A percentile compares a stretch with the other conserved stretches of the same genome.
phyloP scores from a whole-genome alignment of 1,140 invertebrate genomes.

The Diabrotica undecimpunctata region DNA sequence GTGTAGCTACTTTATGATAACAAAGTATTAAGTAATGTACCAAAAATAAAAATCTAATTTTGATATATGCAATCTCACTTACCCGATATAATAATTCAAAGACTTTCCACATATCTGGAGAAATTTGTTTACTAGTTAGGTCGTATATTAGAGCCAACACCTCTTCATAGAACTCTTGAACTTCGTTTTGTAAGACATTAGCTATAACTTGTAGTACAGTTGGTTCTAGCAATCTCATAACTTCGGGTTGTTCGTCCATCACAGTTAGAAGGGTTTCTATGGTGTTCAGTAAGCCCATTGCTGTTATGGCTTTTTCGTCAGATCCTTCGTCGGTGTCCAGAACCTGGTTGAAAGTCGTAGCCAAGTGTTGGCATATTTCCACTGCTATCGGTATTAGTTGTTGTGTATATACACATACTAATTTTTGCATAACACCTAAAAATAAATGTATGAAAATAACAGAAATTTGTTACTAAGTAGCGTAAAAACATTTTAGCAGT shows the following conservation, averaged over 20 bases:
- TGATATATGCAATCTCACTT: too few relatives aligned
- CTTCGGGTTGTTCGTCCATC: slow-evolving; percentile 88
- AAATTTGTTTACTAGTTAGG: slow-evolving; percentile 83
- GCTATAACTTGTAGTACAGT: slow-evolving; percentile 89
- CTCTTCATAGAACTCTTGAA: slow-evolving; percentile 93
- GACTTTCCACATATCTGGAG: slow-evolving; percentile 94
- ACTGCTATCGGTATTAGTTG: slow-evolving; percentile 91
- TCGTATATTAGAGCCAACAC: slow-evolving; percentile 90
- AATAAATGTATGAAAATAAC: too few relatives aligned
- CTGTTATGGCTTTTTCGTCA: slow-evolving; percentile 95
- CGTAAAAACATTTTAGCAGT: too few relatives aligned
- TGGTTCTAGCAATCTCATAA: slow-evolving; percentile 87
- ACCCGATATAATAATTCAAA: slow-evolving; percentile 83
- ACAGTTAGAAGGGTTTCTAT: slow-evolving; percentile 93
- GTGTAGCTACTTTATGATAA: too few relatives aligned
- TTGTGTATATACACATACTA: slow-evolving; percentile 88
- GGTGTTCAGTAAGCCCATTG: slow-evolving; percentile 94
- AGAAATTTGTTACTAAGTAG: too few relatives aligned
- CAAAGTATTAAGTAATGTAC: too few relatives aligned
- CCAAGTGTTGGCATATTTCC: slow-evolving; percentile 92
- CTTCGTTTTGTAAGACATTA: slow-evolving; percentile 41
- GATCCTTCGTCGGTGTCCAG: slow-evolving; percentile 80
- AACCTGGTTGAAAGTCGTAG: slow-evolving; percentile 86
- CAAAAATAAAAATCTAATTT: not conserved
- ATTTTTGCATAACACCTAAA: slow-evolving; percentile 82